These are phyloP conservation scores for Holacanthus passer DNA, from an alignment of 2,113 vertebrate genomes.

Conservation along the genomic window DNA sequence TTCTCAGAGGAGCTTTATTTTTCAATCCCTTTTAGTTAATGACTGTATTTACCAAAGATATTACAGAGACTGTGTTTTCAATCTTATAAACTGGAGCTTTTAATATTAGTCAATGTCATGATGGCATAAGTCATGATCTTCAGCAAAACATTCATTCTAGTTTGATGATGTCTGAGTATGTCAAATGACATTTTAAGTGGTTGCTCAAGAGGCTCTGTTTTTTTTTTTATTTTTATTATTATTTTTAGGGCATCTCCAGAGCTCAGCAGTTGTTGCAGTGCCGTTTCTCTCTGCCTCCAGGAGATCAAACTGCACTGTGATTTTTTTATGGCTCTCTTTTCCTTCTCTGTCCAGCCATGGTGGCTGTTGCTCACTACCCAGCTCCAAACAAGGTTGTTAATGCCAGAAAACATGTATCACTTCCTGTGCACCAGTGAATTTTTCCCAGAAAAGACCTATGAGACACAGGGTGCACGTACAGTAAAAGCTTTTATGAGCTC, in stretches of 20 bases:
- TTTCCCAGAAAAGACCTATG: slow-evolving; percentile 37
- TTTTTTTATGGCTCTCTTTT: background rate
- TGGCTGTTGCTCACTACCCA: slow-evolving; percentile 31
- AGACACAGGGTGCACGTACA: slow-evolving; percentile 37
- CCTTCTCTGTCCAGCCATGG: slow-evolving; percentile 10
- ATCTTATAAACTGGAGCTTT: slow-evolving; percentile 38
- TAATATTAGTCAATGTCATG: slow-evolving; percentile 16
- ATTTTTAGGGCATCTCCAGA: slow-evolving; percentile 13
- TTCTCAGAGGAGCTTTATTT: slow-evolving; percentile 59
- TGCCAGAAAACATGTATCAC: slow-evolving; percentile 57
- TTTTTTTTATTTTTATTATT: background rate
- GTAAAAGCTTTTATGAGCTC: slow-evolving; percentile 22
- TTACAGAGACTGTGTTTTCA: slow-evolving; percentile 26
- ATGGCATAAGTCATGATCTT: slow-evolving; percentile 19
- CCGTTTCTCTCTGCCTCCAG: slow-evolving; percentile 1
- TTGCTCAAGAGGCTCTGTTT: background rate
- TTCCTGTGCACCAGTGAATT: slow-evolving; percentile 54
- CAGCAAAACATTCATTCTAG: slow-evolving; percentile 12
- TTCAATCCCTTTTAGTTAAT: slow-evolving; percentile 52
- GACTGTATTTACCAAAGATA: slow-evolving; percentile 17
- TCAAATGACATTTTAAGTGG: slow-evolving; percentile 35
- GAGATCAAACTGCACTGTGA: slow-evolving; percentile 3
- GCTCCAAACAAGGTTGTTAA: slow-evolving; percentile 32
- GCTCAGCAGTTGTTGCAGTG: background rate
- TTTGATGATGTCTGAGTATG: background rate